These are phyloP conservation scores for Chaenodraco wilsoni DNA, from an alignment of 2,797 vertebrate species.

Conservation along the genomic window DNA sequence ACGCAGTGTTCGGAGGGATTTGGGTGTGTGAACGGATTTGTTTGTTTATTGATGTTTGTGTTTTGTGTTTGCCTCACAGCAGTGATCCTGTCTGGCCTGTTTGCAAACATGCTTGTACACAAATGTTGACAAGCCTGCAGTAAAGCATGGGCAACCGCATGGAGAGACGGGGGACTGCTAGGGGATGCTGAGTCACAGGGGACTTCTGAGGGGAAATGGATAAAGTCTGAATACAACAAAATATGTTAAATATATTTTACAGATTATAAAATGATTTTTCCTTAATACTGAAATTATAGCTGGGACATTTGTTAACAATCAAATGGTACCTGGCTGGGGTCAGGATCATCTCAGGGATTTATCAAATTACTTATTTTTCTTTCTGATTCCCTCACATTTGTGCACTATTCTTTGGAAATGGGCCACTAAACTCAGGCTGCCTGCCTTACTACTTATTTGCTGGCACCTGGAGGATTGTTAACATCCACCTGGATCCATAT, in stretches of 20 bases:
- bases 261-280: neutral
- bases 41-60: slow-evolving; percentile 85
- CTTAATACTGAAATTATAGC: neutral
- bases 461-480: too few relatives aligned
- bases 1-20: slow-evolving; percentile 28
- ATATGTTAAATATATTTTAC: neutral
- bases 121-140: slow-evolving; percentile 50
- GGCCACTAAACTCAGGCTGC: neutral
- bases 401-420: neutral
- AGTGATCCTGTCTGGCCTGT: slow-evolving; percentile 74
- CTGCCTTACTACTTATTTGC: too few relatives aligned
- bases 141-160: slow-evolving; percentile 10
- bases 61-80: slow-evolving; percentile 79
- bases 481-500: too few relatives aligned
- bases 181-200: neutral
- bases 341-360: neutral
- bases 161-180: slow-evolving; percentile 5
- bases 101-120: slow-evolving; percentile 76
- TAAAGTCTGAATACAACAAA: neutral
- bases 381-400: neutral
- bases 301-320: neutral
- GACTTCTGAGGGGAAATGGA: neutral
- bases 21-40: slow-evolving; percentile 70
- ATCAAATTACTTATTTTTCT: neutral
- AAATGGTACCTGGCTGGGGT: neutral